Percentiles rank a stretch among this genome's conserved stretches.
These are phyloP conservation scores for Aphelocoma californica DNA, from an alignment of 2,797 vertebrate genomes.

Conservation along the genomic window DNA sequence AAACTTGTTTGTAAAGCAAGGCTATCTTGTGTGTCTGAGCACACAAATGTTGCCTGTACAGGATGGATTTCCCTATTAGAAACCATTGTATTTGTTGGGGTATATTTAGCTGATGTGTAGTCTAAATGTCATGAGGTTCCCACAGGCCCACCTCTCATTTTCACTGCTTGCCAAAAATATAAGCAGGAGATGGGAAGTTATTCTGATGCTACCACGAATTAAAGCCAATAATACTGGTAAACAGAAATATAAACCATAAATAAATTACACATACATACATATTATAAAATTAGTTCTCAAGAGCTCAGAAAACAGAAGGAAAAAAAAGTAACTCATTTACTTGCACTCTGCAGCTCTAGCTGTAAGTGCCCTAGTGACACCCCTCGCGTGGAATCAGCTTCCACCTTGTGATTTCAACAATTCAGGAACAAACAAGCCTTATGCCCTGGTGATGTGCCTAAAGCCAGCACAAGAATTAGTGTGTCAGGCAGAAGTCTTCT, in stretches of 20 bases:
- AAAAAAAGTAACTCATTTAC: background rate
- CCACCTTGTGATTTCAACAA: background rate
- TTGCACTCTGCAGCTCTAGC: background rate
- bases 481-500: background rate
- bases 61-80: background rate
- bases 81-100: background rate
- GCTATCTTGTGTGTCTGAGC: background rate
- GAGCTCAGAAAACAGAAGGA: background rate
- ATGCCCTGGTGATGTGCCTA: background rate
- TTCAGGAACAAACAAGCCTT: background rate
- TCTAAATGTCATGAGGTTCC: background rate
- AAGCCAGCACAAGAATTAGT: background rate
- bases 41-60: background rate
- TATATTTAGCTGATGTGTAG: background rate
- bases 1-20: background rate
- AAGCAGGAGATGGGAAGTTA: background rate
- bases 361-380: background rate
- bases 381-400: background rate
- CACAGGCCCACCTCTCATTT: background rate
- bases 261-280: background rate
- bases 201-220: background rate
- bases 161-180: background rate
- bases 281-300: background rate
- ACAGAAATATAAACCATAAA: background rate
- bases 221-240: background rate